A percentile compares a stretch with the other conserved stretches of the same genome.
phyloP scores from a whole-genome alignment of 92 coral and sea anemone genomes.

The Porites evermanni region DNA sequence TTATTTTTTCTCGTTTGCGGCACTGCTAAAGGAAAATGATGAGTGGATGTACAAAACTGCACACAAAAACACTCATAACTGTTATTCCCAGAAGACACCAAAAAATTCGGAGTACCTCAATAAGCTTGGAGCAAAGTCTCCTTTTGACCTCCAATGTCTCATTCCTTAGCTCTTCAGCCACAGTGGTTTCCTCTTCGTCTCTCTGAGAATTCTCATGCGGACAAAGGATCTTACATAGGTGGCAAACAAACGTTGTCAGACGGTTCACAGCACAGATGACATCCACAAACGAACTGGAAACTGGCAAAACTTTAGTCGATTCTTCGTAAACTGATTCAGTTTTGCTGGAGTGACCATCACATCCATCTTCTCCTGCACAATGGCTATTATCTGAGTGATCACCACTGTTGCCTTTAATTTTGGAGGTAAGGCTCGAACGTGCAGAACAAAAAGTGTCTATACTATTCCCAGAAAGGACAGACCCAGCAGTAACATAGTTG shows the following conservation, averaged over 20 bases:
- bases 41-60: too few relatives aligned
- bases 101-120: slow-evolving; percentile 58
- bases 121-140: slow-evolving; percentile 63
- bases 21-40: too few relatives aligned
- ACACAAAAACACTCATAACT: too few relatives aligned
- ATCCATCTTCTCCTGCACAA: not conserved
- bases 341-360: not conserved
- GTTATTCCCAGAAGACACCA: too few relatives aligned
- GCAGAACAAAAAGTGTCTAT: slow-evolving; percentile 17
- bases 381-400: not conserved
- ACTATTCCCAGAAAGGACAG: slow-evolving; percentile 13
- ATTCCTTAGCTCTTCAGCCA: slow-evolving; percentile 28
- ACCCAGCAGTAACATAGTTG: slow-evolving; percentile 24
- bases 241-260: slow-evolving; percentile 82
- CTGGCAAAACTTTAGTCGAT: slow-evolving; percentile 37
- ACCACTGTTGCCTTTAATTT: not conserved
- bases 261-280: slow-evolving; percentile 86
- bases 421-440: not conserved
- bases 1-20: too few relatives aligned
- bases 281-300: slow-evolving; percentile 93
- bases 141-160: slow-evolving; percentile 62
- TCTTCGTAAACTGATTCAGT: not conserved
- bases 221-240: slow-evolving; percentile 81
- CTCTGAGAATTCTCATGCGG: slow-evolving; percentile 59
- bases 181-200: slow-evolving; percentile 40